Base-by-base conservation (phyloP, 2,113 vertebrate genomes). In the Pyrgilauda ruficollis region DNA sequence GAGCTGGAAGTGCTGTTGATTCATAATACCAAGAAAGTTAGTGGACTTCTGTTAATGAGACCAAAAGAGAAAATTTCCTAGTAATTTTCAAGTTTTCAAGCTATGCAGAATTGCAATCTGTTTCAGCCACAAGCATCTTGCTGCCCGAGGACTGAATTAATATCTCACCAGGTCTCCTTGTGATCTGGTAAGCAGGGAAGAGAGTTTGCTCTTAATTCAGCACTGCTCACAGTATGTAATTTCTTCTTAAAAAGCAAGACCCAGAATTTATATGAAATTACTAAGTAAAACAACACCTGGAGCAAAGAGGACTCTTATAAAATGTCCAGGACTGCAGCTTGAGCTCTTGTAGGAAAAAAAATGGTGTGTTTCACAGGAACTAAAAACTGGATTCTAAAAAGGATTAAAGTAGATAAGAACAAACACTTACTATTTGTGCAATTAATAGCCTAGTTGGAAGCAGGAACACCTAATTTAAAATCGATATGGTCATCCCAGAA, bases 301-400 rank as follows among this genome's bases (percentile, higher is more conserved):
- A 47, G 19, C 43, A 56, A 24, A 64, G 1, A 3, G 14, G 9
- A 11, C 3, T 61, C 55, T 37, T 74, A 20, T 26, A 55, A 81
- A 74, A 74, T 21, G 2, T 15, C 21, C 56, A 55, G 19, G 46
- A 30, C 41, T 86, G 41, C 41, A 70, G 24, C 7, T 70, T 52
- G 27, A 66, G 23, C 50, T 6, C 15, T 35, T 31, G 5, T 30
- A 24, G 56, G 44, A 9, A 3, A 47, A n/a, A 41, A 67, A 39
- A 14, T 13, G 0, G 2, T 3, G 2, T 23, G 16, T 67, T 79
- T 56, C 2, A 1, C 3, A 17, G 58, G 7, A 19, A 59, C 39
- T 63, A 31, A 72, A 63, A 72, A n/a, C 13, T 52, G 33, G 3
- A 24, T 75, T 76, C 22, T 59, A 27, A 44, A 47, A 63, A 56